Conservation (phyloP, 2,888 invertebrate species). For the Imbricaverruca yamaguchii region DNA sequence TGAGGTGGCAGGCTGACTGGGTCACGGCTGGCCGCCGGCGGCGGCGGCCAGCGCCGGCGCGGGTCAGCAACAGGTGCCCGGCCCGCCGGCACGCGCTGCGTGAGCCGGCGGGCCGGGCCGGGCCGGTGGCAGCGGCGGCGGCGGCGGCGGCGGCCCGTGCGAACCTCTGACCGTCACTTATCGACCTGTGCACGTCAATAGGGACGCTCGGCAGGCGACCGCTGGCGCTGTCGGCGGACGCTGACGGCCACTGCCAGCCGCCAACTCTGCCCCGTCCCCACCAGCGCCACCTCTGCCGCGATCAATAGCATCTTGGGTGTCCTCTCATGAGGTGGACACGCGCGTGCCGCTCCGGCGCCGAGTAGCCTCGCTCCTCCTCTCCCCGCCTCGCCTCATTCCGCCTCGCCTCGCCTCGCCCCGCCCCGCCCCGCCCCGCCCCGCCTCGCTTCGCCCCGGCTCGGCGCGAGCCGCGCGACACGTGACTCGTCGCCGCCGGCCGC, state of each 20-base stretch:
- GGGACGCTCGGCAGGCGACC: neutral
- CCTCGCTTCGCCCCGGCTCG: neutral
- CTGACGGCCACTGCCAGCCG: neutral
- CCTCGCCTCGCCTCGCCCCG: neutral
- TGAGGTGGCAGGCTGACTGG: too few relatives aligned
- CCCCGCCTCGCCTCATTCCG: neutral
- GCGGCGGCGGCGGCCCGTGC: neutral
- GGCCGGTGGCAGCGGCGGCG: neutral
- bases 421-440: neutral
- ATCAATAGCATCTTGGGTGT: slow-evolving; percentile 8
- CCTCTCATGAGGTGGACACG: neutral
- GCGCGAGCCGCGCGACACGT: neutral
- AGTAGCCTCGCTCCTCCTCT: neutral
- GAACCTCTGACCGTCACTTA: neutral
- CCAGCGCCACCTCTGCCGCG: neutral
- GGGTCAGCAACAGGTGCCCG: neutral
- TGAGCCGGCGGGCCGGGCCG: neutral
- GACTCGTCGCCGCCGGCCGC: neutral
- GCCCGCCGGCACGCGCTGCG: neutral
- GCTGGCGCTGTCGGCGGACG: neutral
- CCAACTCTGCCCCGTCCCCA: neutral
- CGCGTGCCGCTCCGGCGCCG: neutral
- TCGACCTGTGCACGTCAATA: slow-evolving; percentile 17
- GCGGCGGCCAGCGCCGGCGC: too few relatives aligned
- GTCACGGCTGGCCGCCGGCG: too few relatives aligned